Evolutionary conservation across 1,140 invertebrate species (phyloP).

Genomic region (Panagrolaimus sp.): DNA sequence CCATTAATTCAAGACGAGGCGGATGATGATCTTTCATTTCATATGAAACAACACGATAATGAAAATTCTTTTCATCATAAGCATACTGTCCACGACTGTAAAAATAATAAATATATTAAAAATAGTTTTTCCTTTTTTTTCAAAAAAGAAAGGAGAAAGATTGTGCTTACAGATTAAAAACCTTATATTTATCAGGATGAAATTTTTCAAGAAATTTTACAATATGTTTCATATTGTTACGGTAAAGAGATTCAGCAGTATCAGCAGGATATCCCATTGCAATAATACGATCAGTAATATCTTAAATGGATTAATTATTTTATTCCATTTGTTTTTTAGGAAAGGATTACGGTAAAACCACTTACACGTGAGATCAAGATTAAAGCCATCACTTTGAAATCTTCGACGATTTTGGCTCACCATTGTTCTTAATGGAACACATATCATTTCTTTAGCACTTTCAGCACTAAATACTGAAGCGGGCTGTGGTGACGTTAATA

Average conservation of each 20-base stretch:
- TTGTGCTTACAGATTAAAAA: conserved; percentile 66
- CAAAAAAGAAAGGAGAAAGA: conserved; percentile 20
- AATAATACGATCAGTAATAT: conserved; percentile 49
- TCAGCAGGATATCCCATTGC: conserved; percentile 64
- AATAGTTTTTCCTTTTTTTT: background rate
- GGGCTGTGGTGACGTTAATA: background rate
- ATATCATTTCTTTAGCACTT: conserved; percentile 5
- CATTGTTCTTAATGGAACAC: conserved; percentile 41
- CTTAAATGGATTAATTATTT: conserved; percentile 31
- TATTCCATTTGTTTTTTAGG: background rate
- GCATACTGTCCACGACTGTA: conserved; percentile 63
- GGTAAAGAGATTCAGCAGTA: conserved; percentile 65
- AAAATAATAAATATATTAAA: conserved; percentile 21
- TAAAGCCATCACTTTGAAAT: conserved; percentile 43
- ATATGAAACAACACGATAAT: conserved; percentile 64
- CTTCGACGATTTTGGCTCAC: conserved; percentile 47
- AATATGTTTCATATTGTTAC: conserved; percentile 67
- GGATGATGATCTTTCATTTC: conserved; percentile 68
- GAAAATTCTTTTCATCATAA: conserved; percentile 66
- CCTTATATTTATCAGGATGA: conserved; percentile 65
- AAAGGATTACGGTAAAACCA: background rate
- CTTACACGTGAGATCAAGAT: conserved; percentile 49
- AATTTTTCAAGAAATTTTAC: conserved; percentile 65
- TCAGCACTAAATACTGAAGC: background rate
- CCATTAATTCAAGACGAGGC: conserved; percentile 64